Percentiles rank a stretch among this genome's conserved stretches.
Evolutionary conservation across 2,113 vertebrate genomes (phyloP).

Genomic region (Aldabrachelys gigantea): DNA sequence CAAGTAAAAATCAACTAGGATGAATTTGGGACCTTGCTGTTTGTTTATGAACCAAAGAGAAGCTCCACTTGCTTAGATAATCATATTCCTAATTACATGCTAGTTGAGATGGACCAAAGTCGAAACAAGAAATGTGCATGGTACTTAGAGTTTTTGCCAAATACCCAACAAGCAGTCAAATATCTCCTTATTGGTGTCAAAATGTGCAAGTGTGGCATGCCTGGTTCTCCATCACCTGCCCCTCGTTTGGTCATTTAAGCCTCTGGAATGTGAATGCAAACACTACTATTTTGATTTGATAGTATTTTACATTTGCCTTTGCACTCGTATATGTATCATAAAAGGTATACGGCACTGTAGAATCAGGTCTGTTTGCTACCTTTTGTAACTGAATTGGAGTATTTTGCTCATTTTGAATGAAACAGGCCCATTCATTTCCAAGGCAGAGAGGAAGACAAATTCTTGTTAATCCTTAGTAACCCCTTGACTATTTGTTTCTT

Average conservation of each 20-base stretch:
- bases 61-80: rapidly evolving
- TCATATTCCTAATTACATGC: not conserved
- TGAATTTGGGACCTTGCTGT: not conserved
- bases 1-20: not conserved
- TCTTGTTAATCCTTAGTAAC: not conserved
- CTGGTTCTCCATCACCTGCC: not conserved
- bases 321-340: not conserved
- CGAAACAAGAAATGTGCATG: not conserved
- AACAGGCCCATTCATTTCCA: not conserved
- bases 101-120: not conserved
- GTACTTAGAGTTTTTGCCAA: not conserved
- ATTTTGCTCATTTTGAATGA: not conserved
- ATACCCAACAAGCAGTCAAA: not conserved
- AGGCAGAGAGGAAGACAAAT: not conserved
- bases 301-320: not conserved
- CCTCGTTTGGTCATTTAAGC: not conserved
- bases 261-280: not conserved
- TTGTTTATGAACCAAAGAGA: not conserved
- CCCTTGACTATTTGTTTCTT: not conserved
- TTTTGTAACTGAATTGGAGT: not conserved
- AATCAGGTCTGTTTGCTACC: not conserved
- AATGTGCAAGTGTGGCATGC: not conserved
- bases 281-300: not conserved
- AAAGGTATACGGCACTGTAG: not conserved
- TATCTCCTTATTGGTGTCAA: rapidly evolving